Conservation (phyloP, 37 sponge, comb jelly and placozoan species). For the Geodia barretti region DNA sequence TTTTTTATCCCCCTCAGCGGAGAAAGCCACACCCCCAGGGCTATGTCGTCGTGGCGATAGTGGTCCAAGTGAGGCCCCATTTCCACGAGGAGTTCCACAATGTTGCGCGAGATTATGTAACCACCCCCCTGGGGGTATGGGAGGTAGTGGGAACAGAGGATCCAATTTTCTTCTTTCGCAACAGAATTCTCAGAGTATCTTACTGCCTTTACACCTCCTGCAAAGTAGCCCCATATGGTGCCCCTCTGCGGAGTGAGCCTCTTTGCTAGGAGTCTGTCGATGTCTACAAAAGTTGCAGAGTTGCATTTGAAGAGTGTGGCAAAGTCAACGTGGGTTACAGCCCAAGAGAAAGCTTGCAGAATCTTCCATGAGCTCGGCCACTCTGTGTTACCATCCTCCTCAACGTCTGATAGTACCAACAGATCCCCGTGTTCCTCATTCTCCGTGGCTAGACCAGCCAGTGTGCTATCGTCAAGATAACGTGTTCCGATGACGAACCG, state of each 20-base stretch:
- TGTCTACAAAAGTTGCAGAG: constrained; percentile 60
- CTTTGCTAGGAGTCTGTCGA: constrained; percentile 12
- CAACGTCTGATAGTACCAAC: constrained; percentile 27
- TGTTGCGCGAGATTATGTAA: constrained; percentile 41
- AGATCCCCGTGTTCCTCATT: constrained; percentile 59
- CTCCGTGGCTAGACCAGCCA: constrained; percentile 23
- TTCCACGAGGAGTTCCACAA: constrained; percentile 15
- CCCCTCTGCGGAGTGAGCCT: neutral
- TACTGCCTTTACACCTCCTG: constrained; percentile 21
- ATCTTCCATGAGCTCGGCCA: constrained; percentile 56
- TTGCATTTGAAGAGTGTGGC: constrained; percentile 68
- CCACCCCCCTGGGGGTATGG: constrained; percentile 72
- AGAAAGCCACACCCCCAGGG: constrained; percentile 59
- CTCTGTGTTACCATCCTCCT: constrained; percentile 3
- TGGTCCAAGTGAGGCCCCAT: constrained; percentile 31
- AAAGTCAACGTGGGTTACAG: constrained; percentile 38
- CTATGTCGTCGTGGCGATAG: constrained; percentile 56
- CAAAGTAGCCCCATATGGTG: constrained; percentile 51
- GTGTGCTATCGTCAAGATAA: neutral
- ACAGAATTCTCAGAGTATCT: constrained; percentile 17
- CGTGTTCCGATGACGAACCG: constrained; percentile 67
- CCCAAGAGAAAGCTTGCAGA: constrained; percentile 60
- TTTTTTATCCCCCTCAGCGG: constrained; percentile 44
- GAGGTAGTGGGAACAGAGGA: constrained; percentile 47
- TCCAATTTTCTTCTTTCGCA: constrained; percentile 42